Conservation (phyloP, 1,140 invertebrate species). For the Brevipalpus yothersi region DNA sequence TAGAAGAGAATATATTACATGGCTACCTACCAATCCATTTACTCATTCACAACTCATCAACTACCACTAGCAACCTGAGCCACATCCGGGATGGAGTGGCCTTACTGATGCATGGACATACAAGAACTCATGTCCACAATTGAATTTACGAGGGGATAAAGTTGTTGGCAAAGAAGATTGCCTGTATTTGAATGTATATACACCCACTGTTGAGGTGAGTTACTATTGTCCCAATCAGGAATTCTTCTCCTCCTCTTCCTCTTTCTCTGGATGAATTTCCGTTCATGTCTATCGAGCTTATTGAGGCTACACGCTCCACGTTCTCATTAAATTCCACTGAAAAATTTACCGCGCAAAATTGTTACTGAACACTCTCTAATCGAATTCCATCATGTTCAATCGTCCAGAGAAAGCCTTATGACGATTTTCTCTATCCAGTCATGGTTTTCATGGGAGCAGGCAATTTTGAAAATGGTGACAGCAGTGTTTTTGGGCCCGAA, state of each 20-base stretch:
- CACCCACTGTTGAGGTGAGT: slow-evolving; percentile 1
- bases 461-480: slow-evolving; percentile 31
- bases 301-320: too few species aligned
- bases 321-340: too few species aligned
- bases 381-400: neutral
- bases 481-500: slow-evolving; percentile 33
- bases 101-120: slow-evolving; percentile 11
- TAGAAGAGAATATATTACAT: too few species aligned
- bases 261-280: too few species aligned
- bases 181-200: slow-evolving; percentile 49
- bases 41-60: neutral
- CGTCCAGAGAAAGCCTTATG: neutral
- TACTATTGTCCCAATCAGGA: neutral
- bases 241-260: too few species aligned
- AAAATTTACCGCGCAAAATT: too few species aligned
- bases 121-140: slow-evolving; percentile 12
- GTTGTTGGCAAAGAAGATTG: slow-evolving; percentile 33
- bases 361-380: too few species aligned
- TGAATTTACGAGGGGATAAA: slow-evolving; percentile 9
- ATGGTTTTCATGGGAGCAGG: slow-evolving; percentile 28
- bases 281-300: too few species aligned
- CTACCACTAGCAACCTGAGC: slow-evolving; percentile 10
- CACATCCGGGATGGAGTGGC: slow-evolving; percentile 12
- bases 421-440: slow-evolving; percentile 21
- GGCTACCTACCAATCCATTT: too few species aligned